Evolutionary conservation across 2,113 vertebrate genomes (phyloP).

Genomic region (Oncorhynchus mykiss): DNA sequence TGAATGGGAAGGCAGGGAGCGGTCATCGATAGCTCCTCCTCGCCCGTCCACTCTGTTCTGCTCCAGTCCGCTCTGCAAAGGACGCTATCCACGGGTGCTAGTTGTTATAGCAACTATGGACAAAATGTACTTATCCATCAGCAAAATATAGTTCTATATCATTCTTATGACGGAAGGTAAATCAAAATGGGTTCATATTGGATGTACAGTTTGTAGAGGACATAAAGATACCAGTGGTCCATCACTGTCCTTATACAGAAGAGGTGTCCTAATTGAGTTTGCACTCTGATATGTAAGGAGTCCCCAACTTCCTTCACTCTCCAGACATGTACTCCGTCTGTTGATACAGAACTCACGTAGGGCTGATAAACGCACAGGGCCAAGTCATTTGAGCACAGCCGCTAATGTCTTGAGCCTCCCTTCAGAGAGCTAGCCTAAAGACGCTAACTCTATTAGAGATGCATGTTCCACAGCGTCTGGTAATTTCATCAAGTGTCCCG

Average conservation of each 20-base stretch:
- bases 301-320: neutral
- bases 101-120: neutral
- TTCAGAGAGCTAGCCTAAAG: conserved; percentile 29
- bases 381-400: conserved; percentile 51
- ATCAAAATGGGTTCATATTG: neutral
- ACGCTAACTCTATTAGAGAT: conserved; percentile 60
- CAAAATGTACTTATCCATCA: neutral
- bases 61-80: neutral
- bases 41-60: neutral
- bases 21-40: conserved; percentile 62
- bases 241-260: neutral
- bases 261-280: neutral
- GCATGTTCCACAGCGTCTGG: conserved; percentile 30
- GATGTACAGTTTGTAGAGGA: neutral
- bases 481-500: conserved; percentile 63
- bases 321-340: conserved; percentile 38
- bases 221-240: neutral
- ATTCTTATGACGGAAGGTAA: neutral
- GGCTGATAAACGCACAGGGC: conserved; percentile 57
- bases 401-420: conserved; percentile 47
- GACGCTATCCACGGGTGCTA: neutral
- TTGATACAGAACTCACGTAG: conserved; percentile 70
- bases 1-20: conserved; percentile 61
- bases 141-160: neutral
- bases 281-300: neutral